Evolutionary conservation across 2,888 invertebrate species (phyloP), one percentile per base, ranked within the genome.

Genomic region (Mantis religiosa): DNA sequence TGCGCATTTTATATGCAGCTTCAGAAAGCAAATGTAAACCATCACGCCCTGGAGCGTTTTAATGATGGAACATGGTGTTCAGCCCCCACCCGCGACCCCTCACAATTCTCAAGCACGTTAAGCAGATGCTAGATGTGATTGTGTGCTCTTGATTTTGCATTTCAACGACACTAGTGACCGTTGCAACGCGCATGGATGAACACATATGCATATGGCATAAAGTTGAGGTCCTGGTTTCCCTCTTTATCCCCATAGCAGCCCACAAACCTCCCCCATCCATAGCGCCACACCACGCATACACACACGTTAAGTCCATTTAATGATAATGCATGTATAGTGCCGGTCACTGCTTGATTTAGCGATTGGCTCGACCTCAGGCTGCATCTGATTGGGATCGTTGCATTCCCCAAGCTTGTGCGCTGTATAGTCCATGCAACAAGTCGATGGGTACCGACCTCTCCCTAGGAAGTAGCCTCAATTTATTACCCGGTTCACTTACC

Each of bases 91-190:
- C 28, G 28, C 54, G 41, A 7, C 6, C 25, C 83, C 88, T 27
- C 71, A 15, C 82, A n/a, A 34, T 87, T 87, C 82, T 88, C 84
- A 54, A 84, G 83, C 84, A 47, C 47, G 83, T 88, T 88, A 54
- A 71, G 41, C 88, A 83, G 54, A 88, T 84, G 87, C 47, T 88
- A 83, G 83, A 83, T 88, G 83, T 84, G 88, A 83, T 84, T 88
- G 83, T 54, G 83, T 28, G 41, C 82, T 71, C 87, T 82, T 87
- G 87, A 87, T 87, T 87, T 87, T 87, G 87, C 87, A 82, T 87
- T 87, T 87, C 82, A 87, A 28, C 81, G 28, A 82, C 81, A 30
- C 34, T 87, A 25, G 54, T 71, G 28, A 87, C 71, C 81, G 71
- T 81, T 87, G 30, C 86, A 87, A 27, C 34, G 27, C 54, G 41